Percentiles rank a stretch among this genome's conserved stretches.
phyloP scores from a whole-genome alignment of 2,797 vertebrate genomes.

The Semaprochilodus insignis region DNA sequence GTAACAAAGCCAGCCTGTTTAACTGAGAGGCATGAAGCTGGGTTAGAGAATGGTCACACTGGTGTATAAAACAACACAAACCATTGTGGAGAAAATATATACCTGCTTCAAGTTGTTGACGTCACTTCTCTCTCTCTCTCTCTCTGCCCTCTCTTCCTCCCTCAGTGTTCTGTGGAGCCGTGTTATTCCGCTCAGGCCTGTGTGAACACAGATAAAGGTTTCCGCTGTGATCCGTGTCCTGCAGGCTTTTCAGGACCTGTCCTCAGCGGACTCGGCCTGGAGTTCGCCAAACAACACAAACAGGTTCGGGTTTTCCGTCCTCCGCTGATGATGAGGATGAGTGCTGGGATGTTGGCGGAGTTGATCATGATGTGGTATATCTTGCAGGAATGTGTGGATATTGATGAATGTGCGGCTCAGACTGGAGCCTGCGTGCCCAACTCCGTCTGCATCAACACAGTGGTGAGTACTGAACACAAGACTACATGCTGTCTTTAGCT shows the following conservation, averaged over 20 bases:
- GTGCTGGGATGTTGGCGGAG: neutral
- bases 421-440: constrained; percentile 86
- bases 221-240: constrained; percentile 90
- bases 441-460: constrained; percentile 84
- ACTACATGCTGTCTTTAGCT: neutral
- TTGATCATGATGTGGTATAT: neutral
- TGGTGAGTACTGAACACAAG: constrained; percentile 73
- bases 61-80: no score
- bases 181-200: constrained; percentile 87
- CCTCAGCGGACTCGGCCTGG: constrained; percentile 83
- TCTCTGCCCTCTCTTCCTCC: neutral
- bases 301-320: constrained; percentile 74
- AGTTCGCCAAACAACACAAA: constrained; percentile 87
- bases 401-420: constrained; percentile 88
- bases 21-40: no score
- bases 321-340: neutral
- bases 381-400: constrained; percentile 84
- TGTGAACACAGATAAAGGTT: constrained; percentile 86
- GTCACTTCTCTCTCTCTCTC: neutral
- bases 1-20: no score
- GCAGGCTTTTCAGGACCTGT: constrained; percentile 85
- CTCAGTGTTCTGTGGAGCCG: constrained; percentile 86
- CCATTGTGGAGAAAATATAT: no score
- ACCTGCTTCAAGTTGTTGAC: neutral
- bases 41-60: no score